Percentiles rank a stretch among this genome's conserved stretches.
phyloP scores from a whole-genome alignment of 2,113 vertebrate genomes.

The Tamias sibiricus region DNA sequence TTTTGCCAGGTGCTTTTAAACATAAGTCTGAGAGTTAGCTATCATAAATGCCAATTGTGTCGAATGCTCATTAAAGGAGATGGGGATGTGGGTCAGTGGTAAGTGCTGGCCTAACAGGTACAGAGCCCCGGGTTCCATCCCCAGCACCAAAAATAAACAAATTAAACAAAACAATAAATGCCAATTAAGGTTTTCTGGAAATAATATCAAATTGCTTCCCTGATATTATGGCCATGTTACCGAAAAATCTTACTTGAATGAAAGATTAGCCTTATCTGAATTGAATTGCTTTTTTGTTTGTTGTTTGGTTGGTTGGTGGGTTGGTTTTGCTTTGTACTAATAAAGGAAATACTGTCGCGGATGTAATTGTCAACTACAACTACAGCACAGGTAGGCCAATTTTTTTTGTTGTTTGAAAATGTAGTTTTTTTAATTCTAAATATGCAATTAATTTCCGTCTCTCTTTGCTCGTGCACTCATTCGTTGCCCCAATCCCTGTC shows the following conservation, averaged over 20 bases:
- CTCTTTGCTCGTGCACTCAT: background rate
- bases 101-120: too few species aligned
- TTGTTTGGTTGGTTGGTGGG: too few species aligned
- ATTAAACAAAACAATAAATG: background rate
- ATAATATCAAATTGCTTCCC: background rate
- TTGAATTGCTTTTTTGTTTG: background rate
- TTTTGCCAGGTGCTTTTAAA: background rate
- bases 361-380: background rate
- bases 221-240: background rate
- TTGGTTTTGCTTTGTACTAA: background rate
- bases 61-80: background rate
- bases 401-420: slow-evolving; percentile 5
- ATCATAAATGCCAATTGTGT: background rate
- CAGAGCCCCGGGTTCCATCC: background rate
- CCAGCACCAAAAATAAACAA: background rate
- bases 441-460: background rate
- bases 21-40: background rate
- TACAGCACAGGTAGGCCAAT: background rate
- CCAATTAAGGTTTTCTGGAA: background rate
- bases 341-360: background rate
- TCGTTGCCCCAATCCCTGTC: background rate
- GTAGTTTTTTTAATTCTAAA: slow-evolving; percentile 1
- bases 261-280: background rate
- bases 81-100: background rate
- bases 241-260: background rate